phyloP scores from a whole-genome alignment of 2,888 invertebrate genomes.

The Plebejus melissa region DNA sequence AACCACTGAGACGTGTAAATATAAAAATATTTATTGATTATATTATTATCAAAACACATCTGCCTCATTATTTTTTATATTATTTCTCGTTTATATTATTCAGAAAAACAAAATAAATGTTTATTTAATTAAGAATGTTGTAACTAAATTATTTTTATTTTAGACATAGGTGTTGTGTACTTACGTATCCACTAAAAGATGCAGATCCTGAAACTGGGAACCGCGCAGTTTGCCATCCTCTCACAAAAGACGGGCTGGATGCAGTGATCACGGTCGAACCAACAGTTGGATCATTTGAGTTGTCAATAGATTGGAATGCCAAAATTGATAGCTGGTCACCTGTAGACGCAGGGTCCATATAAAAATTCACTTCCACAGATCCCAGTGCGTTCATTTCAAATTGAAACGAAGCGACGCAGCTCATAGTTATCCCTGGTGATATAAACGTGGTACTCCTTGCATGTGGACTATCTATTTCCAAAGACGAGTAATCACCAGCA shows the following conservation, averaged over 20 bases:
- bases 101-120: no score
- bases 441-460: conserved; percentile 14
- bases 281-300: conserved; percentile 26
- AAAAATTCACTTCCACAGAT: conserved; percentile 28
- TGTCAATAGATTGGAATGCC: conserved; percentile 16
- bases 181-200: conserved; percentile 28
- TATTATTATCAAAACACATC: no score
- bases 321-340: conserved; percentile 21
- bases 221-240: conserved; percentile 27
- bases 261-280: conserved; percentile 14
- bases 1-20: no score
- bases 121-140: no score
- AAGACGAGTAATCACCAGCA: conserved; percentile 6
- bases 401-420: conserved; percentile 23
- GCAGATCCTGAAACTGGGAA: conserved; percentile 20
- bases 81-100: no score
- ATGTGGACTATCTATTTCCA: conserved; percentile 13
- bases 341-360: conserved; percentile 24
- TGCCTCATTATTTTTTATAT: no score
- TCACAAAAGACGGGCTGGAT: conserved; percentile 7
- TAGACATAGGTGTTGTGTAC: not conserved
- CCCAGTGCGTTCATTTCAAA: conserved; percentile 26
- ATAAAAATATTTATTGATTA: no score
- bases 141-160: not conserved
- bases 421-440: conserved; percentile 15